Evolutionary conservation across 2,113 vertebrate genomes (phyloP).

Genomic region (Blennius ocellaris): DNA sequence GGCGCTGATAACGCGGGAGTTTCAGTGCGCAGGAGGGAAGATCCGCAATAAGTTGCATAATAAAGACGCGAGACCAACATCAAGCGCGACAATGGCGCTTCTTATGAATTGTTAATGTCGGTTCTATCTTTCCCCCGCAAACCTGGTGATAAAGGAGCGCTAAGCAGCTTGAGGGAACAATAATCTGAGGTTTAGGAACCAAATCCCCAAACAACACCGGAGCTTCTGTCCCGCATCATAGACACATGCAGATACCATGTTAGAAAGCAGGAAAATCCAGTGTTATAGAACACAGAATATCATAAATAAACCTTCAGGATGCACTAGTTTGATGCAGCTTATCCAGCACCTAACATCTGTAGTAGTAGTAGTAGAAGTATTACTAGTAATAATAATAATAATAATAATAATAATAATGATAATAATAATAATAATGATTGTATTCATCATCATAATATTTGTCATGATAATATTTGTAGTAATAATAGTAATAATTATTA

Average conservation of each 20-base stretch:
- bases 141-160: conserved; percentile 73
- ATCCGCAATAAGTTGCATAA: conserved; percentile 59
- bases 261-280: conserved; percentile 13
- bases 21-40: conserved; percentile 56
- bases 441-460: too few species aligned
- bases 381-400: conserved; percentile 2
- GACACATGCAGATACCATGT: conserved; percentile 8
- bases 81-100: conserved; percentile 65
- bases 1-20: conserved; percentile 76
- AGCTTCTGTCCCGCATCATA: conserved; percentile 36
- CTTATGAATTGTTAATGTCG: conserved; percentile 79
- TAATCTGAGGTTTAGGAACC: conserved; percentile 78
- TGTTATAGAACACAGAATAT: background rate
- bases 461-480: too few species aligned
- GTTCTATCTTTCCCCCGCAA: conserved; percentile 67
- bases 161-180: conserved; percentile 77
- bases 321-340: too few species aligned
- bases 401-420: conserved; percentile 1
- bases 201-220: conserved; percentile 74
- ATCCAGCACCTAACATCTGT: too few species aligned
- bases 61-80: conserved; percentile 58
- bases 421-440: too few species aligned
- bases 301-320: background rate
- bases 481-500: too few species aligned
- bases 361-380: background rate